These are phyloP conservation scores for Drosophila navojoa DNA, from an alignment of 1,140 invertebrate species.

Conservation along the genomic window DNA sequence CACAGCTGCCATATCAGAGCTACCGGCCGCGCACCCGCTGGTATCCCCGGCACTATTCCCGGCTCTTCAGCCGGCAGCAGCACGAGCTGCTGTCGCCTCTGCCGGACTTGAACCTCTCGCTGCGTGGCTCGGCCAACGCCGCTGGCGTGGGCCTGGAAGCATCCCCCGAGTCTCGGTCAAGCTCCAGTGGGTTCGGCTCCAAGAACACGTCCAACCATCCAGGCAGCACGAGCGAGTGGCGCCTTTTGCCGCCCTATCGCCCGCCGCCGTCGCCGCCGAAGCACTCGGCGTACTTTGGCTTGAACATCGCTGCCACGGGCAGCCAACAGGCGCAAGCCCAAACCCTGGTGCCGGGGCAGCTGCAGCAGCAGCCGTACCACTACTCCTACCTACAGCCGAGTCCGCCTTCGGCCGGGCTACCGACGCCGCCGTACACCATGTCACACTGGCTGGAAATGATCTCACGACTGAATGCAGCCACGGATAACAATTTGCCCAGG, in stretches of 20 bases:
- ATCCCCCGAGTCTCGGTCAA: conserved; percentile 93
- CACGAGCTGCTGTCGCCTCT: conserved; percentile 86
- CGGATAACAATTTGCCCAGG: conserved; percentile 84
- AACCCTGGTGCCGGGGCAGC: conserved; percentile 40
- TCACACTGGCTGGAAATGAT: conserved; percentile 87
- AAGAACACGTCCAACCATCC: conserved; percentile 95
- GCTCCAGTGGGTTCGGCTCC: conserved; percentile 94
- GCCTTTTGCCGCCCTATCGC: conserved; percentile 89
- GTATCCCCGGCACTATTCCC: conserved; percentile 86
- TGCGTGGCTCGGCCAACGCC: conserved; percentile 66
- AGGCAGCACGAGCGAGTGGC: conserved; percentile 90
- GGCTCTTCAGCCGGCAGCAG: conserved; percentile 87
- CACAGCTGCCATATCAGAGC: conserved; percentile 83
- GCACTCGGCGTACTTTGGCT: conserved; percentile 56
- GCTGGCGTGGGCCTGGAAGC: conserved; percentile 86
- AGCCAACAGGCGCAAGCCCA: conserved; percentile 69
- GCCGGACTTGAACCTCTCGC: conserved; percentile 84
- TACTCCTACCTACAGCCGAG: conserved; percentile 53
- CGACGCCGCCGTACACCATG: conserved; percentile 86
- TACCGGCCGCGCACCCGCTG: conserved; percentile 85
- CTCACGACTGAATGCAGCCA: conserved; percentile 84
- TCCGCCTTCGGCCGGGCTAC: conserved; percentile 68
- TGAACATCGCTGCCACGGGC: conserved; percentile 39
- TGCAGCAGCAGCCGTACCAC: conserved; percentile 46
- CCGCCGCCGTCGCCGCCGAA: conserved; percentile 87